Percentiles rank a stretch among this genome's conserved stretches.
These are phyloP conservation scores for Callorhinus ursinus DNA, from an alignment of 2,113 vertebrate genomes.

Conservation along the genomic window DNA sequence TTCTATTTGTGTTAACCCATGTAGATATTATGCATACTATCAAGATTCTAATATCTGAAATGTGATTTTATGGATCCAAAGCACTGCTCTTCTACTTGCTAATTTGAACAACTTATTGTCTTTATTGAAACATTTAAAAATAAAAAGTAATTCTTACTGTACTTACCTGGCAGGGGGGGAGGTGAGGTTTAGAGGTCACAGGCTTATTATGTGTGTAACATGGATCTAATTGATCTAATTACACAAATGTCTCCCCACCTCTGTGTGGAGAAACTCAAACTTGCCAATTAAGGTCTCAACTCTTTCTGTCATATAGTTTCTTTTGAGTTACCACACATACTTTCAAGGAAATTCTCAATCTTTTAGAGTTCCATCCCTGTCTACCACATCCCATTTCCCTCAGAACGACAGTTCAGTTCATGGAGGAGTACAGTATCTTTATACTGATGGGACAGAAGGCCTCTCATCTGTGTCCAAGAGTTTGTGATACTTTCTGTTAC, in stretches of 20 bases:
- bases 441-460: too few relatives aligned
- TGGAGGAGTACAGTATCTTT: not conserved
- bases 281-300: not conserved
- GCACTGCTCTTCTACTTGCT: not conserved
- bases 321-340: not conserved
- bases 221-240: not conserved
- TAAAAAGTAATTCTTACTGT: not conserved
- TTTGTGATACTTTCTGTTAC: not conserved
- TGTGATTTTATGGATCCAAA: not conserved
- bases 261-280: not conserved
- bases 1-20: not conserved
- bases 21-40: not conserved
- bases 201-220: not conserved
- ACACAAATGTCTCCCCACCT: not conserved
- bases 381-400: not conserved
- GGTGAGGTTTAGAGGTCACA: not conserved
- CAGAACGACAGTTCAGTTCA: not conserved
- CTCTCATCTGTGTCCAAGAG: not conserved
- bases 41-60: not conserved
- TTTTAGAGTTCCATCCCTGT: not conserved
- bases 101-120: not conserved
- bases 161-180: not conserved
- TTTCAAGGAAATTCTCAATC: not conserved
- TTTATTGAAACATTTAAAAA: not conserved
- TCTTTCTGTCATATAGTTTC: not conserved